These are phyloP conservation scores for Limnothrissa miodon DNA, from an alignment of 2,113 vertebrate species.

Conservation along the genomic window DNA sequence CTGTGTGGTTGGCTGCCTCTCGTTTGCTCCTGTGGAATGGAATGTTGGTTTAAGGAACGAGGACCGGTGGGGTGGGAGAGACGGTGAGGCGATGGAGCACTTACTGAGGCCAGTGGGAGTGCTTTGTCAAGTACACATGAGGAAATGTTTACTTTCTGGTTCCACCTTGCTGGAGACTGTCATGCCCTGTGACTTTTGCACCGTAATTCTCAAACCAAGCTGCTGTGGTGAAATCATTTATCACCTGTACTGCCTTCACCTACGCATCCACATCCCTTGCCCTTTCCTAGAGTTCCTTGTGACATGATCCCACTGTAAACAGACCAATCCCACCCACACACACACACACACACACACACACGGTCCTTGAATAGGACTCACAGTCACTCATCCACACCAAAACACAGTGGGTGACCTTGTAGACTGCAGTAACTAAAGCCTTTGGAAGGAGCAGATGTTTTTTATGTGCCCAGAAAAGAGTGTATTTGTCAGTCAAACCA, in stretches of 20 bases:
- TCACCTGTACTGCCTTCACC: not conserved
- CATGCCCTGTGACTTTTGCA: not conserved
- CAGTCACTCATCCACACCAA: not conserved
- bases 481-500: not conserved
- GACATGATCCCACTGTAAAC: not conserved
- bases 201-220: conserved; percentile 23
- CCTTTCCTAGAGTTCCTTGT: not conserved
- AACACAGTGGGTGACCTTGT: not conserved
- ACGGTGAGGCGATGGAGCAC: not conserved
- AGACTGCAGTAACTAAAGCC: not conserved
- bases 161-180: not conserved
- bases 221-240: not conserved
- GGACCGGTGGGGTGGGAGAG: not conserved
- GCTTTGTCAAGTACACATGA: conserved; percentile 42
- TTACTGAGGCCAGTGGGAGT: not conserved
- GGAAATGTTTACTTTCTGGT: conserved; percentile 59
- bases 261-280: not conserved
- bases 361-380: not conserved
- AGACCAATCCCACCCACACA: not conserved
- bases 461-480: not conserved
- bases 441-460: not conserved
- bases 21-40: conserved; percentile 30
- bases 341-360: conserved; percentile 19
- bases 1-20: conserved; percentile 20
- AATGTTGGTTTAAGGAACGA: conserved; percentile 38